Percentiles rank a stretch among this genome's conserved stretches.
phyloP scores from a whole-genome alignment of 2,888 invertebrate genomes.

The Toxonevra muliebris region DNA sequence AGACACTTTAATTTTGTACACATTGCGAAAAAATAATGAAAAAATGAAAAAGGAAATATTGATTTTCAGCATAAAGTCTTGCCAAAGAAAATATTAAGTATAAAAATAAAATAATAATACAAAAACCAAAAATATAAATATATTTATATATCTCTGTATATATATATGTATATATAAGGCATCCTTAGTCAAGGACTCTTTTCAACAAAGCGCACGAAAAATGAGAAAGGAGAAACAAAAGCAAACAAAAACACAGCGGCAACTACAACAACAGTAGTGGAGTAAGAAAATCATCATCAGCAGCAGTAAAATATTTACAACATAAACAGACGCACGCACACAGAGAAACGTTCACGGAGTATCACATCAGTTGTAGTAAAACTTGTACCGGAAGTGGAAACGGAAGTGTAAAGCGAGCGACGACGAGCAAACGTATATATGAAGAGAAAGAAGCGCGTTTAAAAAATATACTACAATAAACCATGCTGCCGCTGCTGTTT shows the following conservation, averaged over 20 bases:
- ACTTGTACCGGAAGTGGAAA: background rate
- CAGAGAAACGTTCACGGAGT: conserved; percentile 1
- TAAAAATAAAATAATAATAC: too few species aligned
- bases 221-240: conserved; percentile 2
- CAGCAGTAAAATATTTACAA: conserved; percentile 1
- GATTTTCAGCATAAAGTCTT: too few species aligned
- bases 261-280: conserved; percentile 1
- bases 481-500: background rate
- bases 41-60: too few species aligned
- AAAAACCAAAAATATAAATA: too few species aligned
- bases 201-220: conserved; percentile 13
- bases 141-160: too few species aligned
- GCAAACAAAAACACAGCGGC: background rate
- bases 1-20: too few species aligned
- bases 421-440: background rate
- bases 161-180: background rate
- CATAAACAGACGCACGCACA: background rate
- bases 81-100: too few species aligned
- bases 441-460: background rate
- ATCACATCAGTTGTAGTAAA: background rate
- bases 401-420: background rate
- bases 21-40: too few species aligned
- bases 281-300: conserved; percentile 1
- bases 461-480: too few species aligned
- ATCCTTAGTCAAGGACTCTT: conserved; percentile 26